Conservation (phyloP, 1,140 invertebrate species). For the Caenorhabditis inopinata region DNA sequence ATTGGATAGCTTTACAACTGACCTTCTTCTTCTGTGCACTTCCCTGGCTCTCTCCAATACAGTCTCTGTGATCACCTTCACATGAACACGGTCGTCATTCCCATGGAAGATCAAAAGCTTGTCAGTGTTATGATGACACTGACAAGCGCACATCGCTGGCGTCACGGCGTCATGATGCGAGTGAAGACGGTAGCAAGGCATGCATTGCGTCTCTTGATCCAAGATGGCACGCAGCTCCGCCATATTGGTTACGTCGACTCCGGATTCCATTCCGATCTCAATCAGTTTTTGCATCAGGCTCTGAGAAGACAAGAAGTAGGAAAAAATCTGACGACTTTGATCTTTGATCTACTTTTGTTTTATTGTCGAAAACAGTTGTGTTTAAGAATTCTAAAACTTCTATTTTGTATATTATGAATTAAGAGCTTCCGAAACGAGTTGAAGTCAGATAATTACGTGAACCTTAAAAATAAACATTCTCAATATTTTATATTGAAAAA, state of each 20-base stretch:
- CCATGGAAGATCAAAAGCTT: background rate
- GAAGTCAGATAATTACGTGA: no score
- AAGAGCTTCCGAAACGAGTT: no score
- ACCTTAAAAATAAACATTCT: background rate
- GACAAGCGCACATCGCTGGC: background rate
- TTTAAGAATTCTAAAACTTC: no score
- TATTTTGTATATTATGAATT: no score
- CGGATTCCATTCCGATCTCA: background rate
- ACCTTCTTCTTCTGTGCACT: background rate
- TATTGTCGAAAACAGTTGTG: no score
- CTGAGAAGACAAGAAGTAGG: background rate
- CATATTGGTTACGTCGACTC: background rate
- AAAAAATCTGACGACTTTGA: no score
- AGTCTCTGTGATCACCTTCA: background rate
- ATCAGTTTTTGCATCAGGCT: background rate
- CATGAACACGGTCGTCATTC: background rate
- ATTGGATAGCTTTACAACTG: no score
- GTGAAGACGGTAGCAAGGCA: conserved; percentile 6
- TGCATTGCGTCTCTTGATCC: background rate
- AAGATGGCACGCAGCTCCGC: background rate
- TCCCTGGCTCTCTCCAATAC: background rate
- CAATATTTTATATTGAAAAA: no score
- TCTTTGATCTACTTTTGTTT: no score
- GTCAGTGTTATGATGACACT: background rate
- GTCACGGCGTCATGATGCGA: background rate